Base-by-base conservation (phyloP, 2,113 vertebrate genomes). In the Irena cyanogastra region DNA sequence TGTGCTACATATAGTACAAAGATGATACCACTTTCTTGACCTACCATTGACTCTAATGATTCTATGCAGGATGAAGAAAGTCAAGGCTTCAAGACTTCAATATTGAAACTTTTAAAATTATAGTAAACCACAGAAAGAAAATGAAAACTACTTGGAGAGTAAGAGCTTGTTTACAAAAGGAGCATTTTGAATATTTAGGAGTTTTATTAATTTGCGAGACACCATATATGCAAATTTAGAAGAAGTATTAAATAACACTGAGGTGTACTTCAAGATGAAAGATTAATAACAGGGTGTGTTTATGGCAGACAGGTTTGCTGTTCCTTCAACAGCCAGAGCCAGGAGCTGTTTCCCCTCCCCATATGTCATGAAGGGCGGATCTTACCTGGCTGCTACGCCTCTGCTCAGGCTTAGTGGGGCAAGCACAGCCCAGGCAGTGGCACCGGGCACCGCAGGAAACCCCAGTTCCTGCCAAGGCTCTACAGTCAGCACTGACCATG, bases 281-380 rank as follows among this genome's bases (percentile, higher is more conserved):
- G 41, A 87, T 47, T 74, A 87, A 68, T 74, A n/a, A 33, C n/a
- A 49, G 52, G 65, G 44, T 42, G 64, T 57, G 60, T 82, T 91
- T 50, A 28, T 1, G 1, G 21, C 26, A 90, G 56, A 9, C 31
- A 24, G 20, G 20, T 69, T 84, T 93, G 41, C 80, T 92, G 88
- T 53, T 81, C 49, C 92, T 96, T 96, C 90, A 94, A 94, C 44
- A 96, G 47, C 7, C 27, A 28, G n/a, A 44, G 53, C 69, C 9
- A 12, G 49, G 56, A 68, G 15, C 56, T 75, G n/a, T 33, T 60
- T 84, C 81, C 23, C 68, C 64, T 92, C 64, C 60, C 37, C 3
- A 0, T 57, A 83, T 86, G 83, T 93, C 80, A 90, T 6, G 20
- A 44, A 94, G 85, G 90, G 90, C 70, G 94, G 92, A 59, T 37